Conservation (phyloP, 2,888 invertebrate species). For the Terebella lapidaria region DNA sequence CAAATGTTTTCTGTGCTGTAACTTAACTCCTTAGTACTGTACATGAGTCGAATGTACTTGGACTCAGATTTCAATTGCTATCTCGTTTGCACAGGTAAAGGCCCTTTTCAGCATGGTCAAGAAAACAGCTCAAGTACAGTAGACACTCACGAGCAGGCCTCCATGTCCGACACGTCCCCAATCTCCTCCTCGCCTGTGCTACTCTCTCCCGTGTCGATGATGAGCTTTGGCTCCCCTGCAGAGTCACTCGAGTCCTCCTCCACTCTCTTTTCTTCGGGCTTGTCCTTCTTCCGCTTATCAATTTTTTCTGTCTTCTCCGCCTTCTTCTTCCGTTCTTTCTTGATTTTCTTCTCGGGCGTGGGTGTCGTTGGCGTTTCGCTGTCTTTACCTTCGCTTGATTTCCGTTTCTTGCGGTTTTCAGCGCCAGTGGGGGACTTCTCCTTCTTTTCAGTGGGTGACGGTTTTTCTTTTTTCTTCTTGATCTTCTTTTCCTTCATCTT, state of each 20-base stretch:
- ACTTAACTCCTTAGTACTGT: too few relatives aligned
- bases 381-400: neutral
- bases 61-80: too few relatives aligned
- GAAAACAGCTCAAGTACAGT: too few relatives aligned
- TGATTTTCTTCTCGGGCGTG: slow-evolving; percentile 7
- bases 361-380: neutral
- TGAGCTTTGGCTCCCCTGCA: neutral
- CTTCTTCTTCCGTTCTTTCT: slow-evolving; percentile 25
- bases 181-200: too few relatives aligned
- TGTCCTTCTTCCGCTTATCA: slow-evolving; percentile 7
- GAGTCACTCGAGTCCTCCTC: too few relatives aligned
- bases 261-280: slow-evolving; percentile 5
- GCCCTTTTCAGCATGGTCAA: too few relatives aligned
- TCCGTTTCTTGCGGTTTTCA: neutral
- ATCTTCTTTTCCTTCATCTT: neutral
- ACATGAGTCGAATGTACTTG: too few relatives aligned
- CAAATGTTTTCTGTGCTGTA: too few relatives aligned
- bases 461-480: neutral
- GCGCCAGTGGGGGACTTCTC: neutral
- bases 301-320: slow-evolving; percentile 18
- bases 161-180: neutral
- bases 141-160: too few relatives aligned
- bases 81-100: too few relatives aligned
- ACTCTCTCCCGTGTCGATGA: neutral
- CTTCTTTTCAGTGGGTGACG: neutral